Base-by-base conservation (phyloP, 2,113 vertebrate genomes). In the Mixornis gularis region DNA sequence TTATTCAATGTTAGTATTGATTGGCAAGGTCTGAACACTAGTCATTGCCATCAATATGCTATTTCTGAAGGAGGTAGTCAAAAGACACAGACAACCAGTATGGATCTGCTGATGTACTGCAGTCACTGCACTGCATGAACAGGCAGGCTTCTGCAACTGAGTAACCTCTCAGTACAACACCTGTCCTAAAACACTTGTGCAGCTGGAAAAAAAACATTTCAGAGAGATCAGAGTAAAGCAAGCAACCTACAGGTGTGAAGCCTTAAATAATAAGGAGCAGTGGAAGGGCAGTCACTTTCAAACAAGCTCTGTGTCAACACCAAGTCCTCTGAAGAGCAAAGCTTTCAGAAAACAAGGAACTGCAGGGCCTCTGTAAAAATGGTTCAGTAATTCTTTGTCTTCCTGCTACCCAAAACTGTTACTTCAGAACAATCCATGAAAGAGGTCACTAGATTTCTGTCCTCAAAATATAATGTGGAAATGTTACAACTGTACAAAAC, bases 21-120 rank as follows among this genome's bases (percentile, higher is more conserved):
- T 97, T 98, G 96, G 97, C 94, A 98, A 98, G 97, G 97, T 96
- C 95, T 95, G 83, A 93, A 98, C 97, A 98, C 94, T 93, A 96
- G 97, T 97, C 96, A 92, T 60, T 97, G 97, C 97, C 96, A 97
- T 98, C 97, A 98, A 98, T 98, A 98, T 96, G 96, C 87, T 88
- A 84, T 97, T 98, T 98, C 96, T 96, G 98, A 95, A 98, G 59
- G 87, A 91, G 71, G 79, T 2, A 85, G 79, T 63, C 94, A 92
- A 89, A 91, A 96, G 96, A 94, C 89, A 91, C 90, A 94, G 95
- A 53, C 86, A 96, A 96, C 77, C 90, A 92, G 63, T 88, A 95
- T 91, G 91, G 98, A 97, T 97, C 95, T 95, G 96, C 92, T 94
- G 93, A 83, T 85, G 86, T 79, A 41, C 81, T 32, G 0, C 49